Evolutionary conservation across 2,888 invertebrate species (phyloP).

Genomic region (Mylabris sibirica): DNA sequence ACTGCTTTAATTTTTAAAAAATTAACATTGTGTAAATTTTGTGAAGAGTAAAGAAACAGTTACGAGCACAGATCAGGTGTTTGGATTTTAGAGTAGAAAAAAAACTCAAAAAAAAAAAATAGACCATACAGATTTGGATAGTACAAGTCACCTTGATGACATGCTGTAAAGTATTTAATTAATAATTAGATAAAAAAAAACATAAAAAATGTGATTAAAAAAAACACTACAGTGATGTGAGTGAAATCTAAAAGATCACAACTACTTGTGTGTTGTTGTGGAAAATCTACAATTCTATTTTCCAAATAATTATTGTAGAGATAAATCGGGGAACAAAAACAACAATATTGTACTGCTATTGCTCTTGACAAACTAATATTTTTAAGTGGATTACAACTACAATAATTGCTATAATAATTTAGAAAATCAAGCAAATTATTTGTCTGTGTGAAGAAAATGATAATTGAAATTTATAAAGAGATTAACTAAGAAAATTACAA

Average conservation of each 20-base stretch:
- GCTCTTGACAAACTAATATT: conserved; percentile 32
- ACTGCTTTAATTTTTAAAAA: conserved; percentile 35
- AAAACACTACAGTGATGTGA: conserved; percentile 41
- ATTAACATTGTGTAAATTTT: conserved; percentile 20
- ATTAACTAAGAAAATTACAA: conserved; percentile 16
- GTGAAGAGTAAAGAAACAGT: conserved; percentile 39
- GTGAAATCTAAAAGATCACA: conserved; percentile 30
- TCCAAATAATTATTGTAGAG: conserved; percentile 15
- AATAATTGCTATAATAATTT: too few species aligned
- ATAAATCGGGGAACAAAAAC: background rate
- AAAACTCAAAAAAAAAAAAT: conserved; percentile 26
- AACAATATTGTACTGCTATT: conserved; percentile 48
- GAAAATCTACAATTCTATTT: conserved; percentile 32
- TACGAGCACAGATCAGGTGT: conserved; percentile 50
- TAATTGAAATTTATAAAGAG: conserved; percentile 15
- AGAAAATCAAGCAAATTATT: conserved; percentile 21
- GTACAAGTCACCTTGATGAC: conserved; percentile 72
- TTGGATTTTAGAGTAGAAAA: conserved; percentile 27
- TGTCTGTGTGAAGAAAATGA: too few species aligned
- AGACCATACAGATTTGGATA: conserved; percentile 70
- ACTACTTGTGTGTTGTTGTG: conserved; percentile 49
- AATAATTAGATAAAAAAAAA: conserved; percentile 19
- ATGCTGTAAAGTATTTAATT: conserved; percentile 40
- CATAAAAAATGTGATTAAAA: conserved; percentile 16
- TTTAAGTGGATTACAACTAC: conserved; percentile 19